phyloP scores from a whole-genome alignment of 1,140 invertebrate species.

The Drosophila nasuta region DNA sequence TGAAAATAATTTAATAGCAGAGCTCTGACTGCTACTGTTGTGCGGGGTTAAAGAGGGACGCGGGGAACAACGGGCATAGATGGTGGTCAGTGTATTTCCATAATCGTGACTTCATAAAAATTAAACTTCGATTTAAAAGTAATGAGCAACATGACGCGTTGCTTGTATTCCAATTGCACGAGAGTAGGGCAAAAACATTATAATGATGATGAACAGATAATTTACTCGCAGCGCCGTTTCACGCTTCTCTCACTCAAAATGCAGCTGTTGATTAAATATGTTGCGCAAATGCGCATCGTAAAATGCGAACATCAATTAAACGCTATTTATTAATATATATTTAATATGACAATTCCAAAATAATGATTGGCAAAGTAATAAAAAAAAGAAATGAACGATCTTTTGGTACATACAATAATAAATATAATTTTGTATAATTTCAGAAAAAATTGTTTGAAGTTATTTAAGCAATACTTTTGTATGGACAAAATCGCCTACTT shows the following conservation, averaged over 20 bases:
- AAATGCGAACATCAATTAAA: neutral
- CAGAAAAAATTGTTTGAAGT: too few species aligned
- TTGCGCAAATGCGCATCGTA: conserved; percentile 1
- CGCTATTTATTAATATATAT: too few species aligned
- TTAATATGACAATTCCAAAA: too few species aligned
- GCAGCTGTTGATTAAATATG: conserved; percentile 33
- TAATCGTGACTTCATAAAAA: conserved; percentile 84
- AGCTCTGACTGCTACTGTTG: neutral
- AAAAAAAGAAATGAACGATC: too few species aligned
- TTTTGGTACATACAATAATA: too few species aligned
- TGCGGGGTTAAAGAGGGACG: neutral
- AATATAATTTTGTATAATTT: too few species aligned
- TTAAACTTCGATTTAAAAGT: conserved; percentile 83
- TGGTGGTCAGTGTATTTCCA: conserved; percentile 69
- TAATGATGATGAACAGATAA: conserved; percentile 49
- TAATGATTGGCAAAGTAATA: too few species aligned
- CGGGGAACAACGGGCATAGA: neutral
- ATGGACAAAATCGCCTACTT: too few species aligned
- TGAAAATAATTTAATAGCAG: conserved; percentile 81
- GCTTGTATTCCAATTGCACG: conserved; percentile 34
- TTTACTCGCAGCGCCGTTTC: conserved; percentile 8
- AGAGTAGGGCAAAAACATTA: conserved; percentile 19
- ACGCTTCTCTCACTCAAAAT: neutral
- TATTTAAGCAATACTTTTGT: too few species aligned
- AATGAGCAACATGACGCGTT: conserved; percentile 68